Evolutionary conservation across 2,113 vertebrate species (phyloP), one percentile per base, ranked within the genome.

Genomic region (Spea multiplicata): DNA sequence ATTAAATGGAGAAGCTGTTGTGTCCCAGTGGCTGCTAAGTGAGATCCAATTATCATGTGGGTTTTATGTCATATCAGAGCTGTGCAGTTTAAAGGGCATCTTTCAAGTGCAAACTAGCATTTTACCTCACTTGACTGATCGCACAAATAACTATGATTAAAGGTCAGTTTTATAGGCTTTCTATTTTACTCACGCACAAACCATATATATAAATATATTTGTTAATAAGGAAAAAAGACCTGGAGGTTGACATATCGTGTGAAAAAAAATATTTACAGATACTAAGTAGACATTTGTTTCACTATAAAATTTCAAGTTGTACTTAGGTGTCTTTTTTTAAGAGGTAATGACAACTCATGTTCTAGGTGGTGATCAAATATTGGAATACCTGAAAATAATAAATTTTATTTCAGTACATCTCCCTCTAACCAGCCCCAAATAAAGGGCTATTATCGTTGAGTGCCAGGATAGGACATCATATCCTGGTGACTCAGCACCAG

Each of bases 101-200:
- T 84, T 87, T 85, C 85, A 87, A 76, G 81, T 84, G 71, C 84
- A 86, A 84, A 84, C 85, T 81, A 81, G 85, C 76, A 85, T 87
- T 87, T 83, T 66, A 71, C 74, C 83, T 83, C 83, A 85, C 84
- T 86, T 86, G 84, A 78, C 71, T 87, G 85, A 86, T 85, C 83
- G 74, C 84, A 84, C 85, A 88, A 86, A 87, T 87, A 84, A 85
- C 85, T 84, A 81, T 87, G 85, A 85, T 88, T 86, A 88, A 88
- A 87, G 88, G 88, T 89, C 87, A 88, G 85, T 76, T 85, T 82
- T 80, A 71, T 84, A 74, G 76, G 78, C 73, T 88, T 86, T 84
- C 86, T 85, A 0, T 84, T 85, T 85, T 84, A 71, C 75, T 86
- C 74, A 83, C 84, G 84, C 8, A 65, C 8, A 53, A 53, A 9